phyloP scores from a whole-genome alignment of 2,113 vertebrate species.

The Amphiprion ocellaris region DNA sequence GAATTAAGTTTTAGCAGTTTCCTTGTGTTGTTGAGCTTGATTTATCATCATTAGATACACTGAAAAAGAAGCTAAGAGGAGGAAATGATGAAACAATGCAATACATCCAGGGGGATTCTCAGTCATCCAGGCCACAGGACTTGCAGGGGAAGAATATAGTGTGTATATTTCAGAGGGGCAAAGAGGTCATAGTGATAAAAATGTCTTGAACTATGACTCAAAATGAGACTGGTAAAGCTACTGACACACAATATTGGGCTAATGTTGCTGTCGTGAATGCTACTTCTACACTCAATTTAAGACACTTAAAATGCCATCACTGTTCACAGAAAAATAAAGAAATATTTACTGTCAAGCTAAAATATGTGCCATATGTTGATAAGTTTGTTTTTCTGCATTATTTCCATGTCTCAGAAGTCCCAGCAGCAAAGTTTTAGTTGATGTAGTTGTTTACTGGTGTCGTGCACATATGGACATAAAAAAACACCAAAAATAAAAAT shows the following conservation, averaged over 20 bases:
- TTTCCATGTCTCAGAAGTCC: too few relatives aligned
- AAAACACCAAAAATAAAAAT: too few relatives aligned
- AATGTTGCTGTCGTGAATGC: not conserved
- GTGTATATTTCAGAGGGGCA: slow-evolving; percentile 34
- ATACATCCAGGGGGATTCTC: not conserved
- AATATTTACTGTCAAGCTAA: too few relatives aligned
- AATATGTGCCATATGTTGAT: too few relatives aligned
- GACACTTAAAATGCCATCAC: too few relatives aligned
- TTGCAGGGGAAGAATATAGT: not conserved
- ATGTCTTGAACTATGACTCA: slow-evolving; percentile 2
- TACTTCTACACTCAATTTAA: not conserved
- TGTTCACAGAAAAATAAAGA: too few relatives aligned
- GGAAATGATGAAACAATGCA: slow-evolving; percentile 10
- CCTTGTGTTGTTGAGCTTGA: slow-evolving; percentile 24
- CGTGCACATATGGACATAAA: too few relatives aligned
- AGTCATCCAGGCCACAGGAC: slow-evolving; percentile 16
- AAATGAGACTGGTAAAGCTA: not conserved
- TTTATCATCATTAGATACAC: slow-evolving; percentile 41
- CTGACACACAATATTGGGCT: not conserved
- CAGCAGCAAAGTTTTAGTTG: too few relatives aligned
- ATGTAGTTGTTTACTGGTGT: too few relatives aligned
- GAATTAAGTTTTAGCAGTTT: slow-evolving; percentile 31
- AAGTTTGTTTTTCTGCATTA: too few relatives aligned
- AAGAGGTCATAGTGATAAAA: slow-evolving; percentile 22
- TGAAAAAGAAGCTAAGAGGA: slow-evolving; percentile 9